A percentile compares a stretch with the other conserved stretches of the same genome.
Conservation (phyloP, 1,140 invertebrate genomes). For the Tenebrio molitor region DNA sequence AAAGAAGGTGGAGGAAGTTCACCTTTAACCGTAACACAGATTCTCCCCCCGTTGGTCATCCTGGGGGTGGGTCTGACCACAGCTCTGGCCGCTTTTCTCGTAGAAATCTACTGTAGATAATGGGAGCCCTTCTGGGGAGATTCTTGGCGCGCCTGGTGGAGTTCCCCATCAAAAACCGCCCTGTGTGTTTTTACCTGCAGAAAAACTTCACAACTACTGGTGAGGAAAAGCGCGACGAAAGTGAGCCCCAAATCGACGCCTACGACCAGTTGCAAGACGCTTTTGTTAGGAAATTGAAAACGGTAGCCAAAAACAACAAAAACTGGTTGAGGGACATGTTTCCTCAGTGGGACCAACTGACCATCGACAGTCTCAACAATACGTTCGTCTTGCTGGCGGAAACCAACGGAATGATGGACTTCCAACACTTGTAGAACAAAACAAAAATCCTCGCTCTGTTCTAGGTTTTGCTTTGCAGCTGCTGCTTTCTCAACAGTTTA, state of each 20-base stretch:
- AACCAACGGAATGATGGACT: constrained; percentile 69
- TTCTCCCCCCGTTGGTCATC: constrained; percentile 12
- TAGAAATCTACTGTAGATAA: no score
- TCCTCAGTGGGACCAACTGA: constrained; percentile 70
- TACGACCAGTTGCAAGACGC: background rate
- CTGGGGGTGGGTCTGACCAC: background rate
- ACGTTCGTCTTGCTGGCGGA: constrained; percentile 70
- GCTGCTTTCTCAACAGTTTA: constrained; percentile 68
- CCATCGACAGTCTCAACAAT: constrained; percentile 70
- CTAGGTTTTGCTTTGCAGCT: constrained; percentile 60
- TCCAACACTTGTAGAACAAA: constrained; percentile 69
- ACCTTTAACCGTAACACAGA: background rate
- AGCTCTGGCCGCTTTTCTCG: no score
- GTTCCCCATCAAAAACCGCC: constrained; percentile 71
- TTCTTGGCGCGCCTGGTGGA: constrained; percentile 65
- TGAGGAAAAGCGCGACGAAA: constrained; percentile 46
- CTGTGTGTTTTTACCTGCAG: constrained; percentile 70
- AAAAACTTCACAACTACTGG: constrained; percentile 70
- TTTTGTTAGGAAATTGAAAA: constrained; percentile 9
- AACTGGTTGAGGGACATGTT: constrained; percentile 66
- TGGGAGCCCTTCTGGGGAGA: background rate
- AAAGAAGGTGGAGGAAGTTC: no score
- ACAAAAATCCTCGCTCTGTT: constrained; percentile 3
- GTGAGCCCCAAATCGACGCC: background rate
- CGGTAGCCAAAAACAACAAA: constrained; percentile 2